Percentiles rank a stretch among this genome's conserved stretches.
Evolutionary conservation across 2,797 vertebrate species (phyloP).

Genomic region (Pseudocheirus occidentalis): DNA sequence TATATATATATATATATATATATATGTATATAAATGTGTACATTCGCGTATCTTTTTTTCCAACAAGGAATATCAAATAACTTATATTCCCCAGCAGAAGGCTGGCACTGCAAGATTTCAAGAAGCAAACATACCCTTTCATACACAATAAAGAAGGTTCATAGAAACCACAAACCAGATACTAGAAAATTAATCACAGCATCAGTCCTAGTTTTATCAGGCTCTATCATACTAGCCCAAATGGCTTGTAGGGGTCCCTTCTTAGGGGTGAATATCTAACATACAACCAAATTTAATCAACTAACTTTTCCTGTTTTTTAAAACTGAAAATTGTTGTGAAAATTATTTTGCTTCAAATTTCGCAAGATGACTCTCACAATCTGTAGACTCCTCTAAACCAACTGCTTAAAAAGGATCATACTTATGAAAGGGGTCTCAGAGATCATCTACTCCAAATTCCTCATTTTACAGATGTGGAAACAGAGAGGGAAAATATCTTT

Average conservation of each 20-base stretch:
- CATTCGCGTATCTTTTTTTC: background rate
- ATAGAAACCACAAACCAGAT: background rate
- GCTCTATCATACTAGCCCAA: background rate
- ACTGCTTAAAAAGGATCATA: background rate
- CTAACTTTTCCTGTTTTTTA: background rate
- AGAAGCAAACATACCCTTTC: background rate
- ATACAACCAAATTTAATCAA: background rate
- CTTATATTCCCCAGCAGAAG: background rate
- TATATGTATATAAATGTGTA: background rate
- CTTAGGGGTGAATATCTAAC: background rate
- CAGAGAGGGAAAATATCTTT: background rate
- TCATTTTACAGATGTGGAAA: background rate
- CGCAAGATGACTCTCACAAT: background rate
- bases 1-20: too few relatives aligned
- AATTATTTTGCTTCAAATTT: background rate
- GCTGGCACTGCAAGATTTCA: background rate
- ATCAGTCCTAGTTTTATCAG: background rate
- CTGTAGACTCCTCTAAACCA: background rate
- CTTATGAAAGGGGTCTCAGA: background rate
- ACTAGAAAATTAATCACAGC: background rate
- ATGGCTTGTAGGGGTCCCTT: background rate
- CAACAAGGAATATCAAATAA: background rate
- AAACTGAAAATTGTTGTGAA: background rate
- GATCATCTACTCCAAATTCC: background rate
- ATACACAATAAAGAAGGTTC: background rate